phyloP scores from a whole-genome alignment of 2,888 invertebrate species.

The Tetragnatha montana region DNA sequence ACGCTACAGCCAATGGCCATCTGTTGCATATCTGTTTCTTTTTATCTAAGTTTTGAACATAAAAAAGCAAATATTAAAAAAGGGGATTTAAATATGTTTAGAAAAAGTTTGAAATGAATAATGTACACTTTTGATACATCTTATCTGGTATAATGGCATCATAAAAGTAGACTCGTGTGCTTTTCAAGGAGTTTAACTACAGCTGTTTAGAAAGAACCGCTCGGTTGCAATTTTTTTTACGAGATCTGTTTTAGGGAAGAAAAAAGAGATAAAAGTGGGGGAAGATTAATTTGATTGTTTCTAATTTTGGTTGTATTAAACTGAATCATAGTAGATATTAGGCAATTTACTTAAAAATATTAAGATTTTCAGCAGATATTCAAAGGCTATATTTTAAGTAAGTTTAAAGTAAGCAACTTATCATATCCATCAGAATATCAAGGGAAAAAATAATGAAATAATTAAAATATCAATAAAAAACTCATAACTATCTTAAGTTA shows the following conservation, averaged over 20 bases:
- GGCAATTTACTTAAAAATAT: too few relatives aligned
- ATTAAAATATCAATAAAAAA: too few relatives aligned
- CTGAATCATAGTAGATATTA: not conserved
- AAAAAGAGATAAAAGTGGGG: slow-evolving; percentile 3
- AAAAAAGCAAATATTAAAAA: slow-evolving; percentile 13
- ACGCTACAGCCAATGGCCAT: slow-evolving; percentile 57
- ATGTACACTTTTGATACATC: slow-evolving; percentile 17
- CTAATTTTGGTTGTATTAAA: not conserved
- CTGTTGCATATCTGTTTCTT: slow-evolving; percentile 53
- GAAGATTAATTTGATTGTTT: not conserved
- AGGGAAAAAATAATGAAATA: too few relatives aligned
- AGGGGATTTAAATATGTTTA: not conserved
- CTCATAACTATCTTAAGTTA: too few relatives aligned
- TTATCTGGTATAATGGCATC: slow-evolving; percentile 19
- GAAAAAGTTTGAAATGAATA: slow-evolving; percentile 15
- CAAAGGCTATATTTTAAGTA: too few relatives aligned
- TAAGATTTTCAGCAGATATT: too few relatives aligned
- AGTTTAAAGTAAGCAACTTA: too few relatives aligned
- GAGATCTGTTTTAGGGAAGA: not conserved
- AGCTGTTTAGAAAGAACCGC: not conserved
- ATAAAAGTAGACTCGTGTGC: slow-evolving; percentile 15
- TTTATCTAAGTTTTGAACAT: slow-evolving; percentile 23
- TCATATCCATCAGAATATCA: too few relatives aligned
- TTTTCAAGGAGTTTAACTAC: slow-evolving; percentile 19
- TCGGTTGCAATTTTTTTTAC: not conserved